These are phyloP conservation scores for Neoniphon sammara DNA, from an alignment of 2,797 vertebrate species.

Conservation along the genomic window DNA sequence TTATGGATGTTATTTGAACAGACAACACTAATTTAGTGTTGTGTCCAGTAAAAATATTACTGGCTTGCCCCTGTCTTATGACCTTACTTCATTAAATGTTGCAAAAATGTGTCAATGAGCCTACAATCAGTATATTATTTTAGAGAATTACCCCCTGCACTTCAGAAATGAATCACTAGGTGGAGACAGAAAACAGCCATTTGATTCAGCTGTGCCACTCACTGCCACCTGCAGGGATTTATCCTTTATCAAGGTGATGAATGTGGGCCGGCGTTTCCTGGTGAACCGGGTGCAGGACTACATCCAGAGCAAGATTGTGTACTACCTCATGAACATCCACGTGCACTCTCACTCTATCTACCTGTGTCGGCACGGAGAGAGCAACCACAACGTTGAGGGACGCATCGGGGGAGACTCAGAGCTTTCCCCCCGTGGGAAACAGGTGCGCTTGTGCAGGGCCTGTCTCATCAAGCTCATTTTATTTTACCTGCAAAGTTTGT, in stretches of 20 bases:
- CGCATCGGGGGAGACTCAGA: conserved; percentile 94
- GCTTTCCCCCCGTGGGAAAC: conserved; percentile 89
- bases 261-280: conserved; percentile 94
- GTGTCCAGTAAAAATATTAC: neutral
- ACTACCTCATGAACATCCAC: conserved; percentile 99
- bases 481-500: conserved; percentile 10
- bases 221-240: conserved; percentile 84
- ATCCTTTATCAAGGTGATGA: conserved; percentile 98
- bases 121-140: neutral
- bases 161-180: conserved; percentile 54
- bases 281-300: conserved; percentile 97
- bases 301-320: conserved; percentile 99
- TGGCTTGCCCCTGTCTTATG: no score
- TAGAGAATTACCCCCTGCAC: conserved; percentile 12
- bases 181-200: conserved; percentile 33
- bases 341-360: conserved; percentile 97
- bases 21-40: neutral
- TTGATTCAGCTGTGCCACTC: neutral
- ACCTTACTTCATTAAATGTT: no score
- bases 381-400: conserved; percentile 89
- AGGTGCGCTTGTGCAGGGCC: conserved; percentile 77
- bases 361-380: conserved; percentile 96
- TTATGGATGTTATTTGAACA: neutral
- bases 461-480: conserved; percentile 14
- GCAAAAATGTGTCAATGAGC: no score